Evolutionary conservation across 2,113 vertebrate genomes (phyloP).

Genomic region (Oreochromis niloticus): DNA sequence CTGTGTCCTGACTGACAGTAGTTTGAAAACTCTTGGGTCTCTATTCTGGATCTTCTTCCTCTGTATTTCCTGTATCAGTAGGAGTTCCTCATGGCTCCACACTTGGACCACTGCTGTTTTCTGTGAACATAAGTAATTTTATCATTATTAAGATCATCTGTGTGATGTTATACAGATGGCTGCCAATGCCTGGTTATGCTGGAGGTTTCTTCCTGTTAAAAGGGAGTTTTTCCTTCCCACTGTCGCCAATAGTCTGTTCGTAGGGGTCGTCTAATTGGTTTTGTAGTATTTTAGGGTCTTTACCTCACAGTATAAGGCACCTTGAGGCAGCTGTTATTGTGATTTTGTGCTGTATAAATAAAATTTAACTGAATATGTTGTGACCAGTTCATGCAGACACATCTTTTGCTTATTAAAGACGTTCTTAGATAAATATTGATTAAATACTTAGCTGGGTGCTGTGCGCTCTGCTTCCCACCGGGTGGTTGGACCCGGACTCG

Average conservation of each 20-base stretch:
- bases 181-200: background rate
- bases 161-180: background rate
- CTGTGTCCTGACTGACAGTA: background rate
- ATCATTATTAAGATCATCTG: background rate
- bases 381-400: background rate
- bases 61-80: background rate
- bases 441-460: background rate
- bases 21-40: background rate
- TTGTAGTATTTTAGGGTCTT: background rate
- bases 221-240: rapidly evolving
- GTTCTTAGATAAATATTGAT: background rate
- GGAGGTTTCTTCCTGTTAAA: background rate
- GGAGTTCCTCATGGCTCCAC: background rate
- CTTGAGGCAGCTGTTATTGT: background rate
- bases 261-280: background rate
- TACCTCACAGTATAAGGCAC: background rate
- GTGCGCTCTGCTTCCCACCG: no score
- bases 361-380: background rate
- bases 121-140: background rate
- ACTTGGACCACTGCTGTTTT: background rate
- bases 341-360: background rate
- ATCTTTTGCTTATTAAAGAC: rapidly evolving
- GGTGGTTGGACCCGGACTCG: background rate
- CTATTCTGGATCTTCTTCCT: background rate
- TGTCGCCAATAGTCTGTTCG: background rate